These are phyloP conservation scores for Netelia virgata DNA, from an alignment of 2,888 invertebrate genomes.

Conservation along the genomic window DNA sequence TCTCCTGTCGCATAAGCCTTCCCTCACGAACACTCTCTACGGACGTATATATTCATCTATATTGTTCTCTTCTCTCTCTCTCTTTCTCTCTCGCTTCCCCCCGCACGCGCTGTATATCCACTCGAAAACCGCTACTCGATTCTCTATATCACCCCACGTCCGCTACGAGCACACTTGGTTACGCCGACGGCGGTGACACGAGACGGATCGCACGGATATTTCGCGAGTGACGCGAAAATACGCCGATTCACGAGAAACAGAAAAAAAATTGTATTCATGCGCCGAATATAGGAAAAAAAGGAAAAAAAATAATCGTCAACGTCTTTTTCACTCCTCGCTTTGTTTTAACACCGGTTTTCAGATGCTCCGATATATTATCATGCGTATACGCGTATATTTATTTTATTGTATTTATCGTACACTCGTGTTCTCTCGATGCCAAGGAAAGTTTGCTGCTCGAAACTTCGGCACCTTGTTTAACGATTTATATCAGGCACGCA, in stretches of 20 bases:
- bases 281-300: neutral
- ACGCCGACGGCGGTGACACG: constrained; percentile 79
- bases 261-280: neutral
- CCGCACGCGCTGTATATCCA: constrained; percentile 72
- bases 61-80: constrained; percentile 22
- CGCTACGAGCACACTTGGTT: constrained; percentile 78
- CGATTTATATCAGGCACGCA: constrained; percentile 8
- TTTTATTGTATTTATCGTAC: constrained; percentile 19
- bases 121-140: constrained; percentile 73
- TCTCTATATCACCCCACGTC: constrained; percentile 77
- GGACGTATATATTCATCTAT: constrained; percentile 7
- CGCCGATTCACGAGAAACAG: constrained; percentile 14
- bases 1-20: constrained; percentile 30
- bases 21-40: constrained; percentile 17
- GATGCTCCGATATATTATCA: constrained; percentile 24
- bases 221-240: neutral
- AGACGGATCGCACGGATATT: constrained; percentile 67
- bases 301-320: neutral
- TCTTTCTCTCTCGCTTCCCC: constrained; percentile 55
- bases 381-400: constrained; percentile 10
- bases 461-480: constrained; percentile 17
- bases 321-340: neutral
- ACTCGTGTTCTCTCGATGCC: constrained; percentile 8
- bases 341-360: neutral
- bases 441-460: constrained; percentile 5